Evolutionary conservation across 2,797 vertebrate species (phyloP).

Genomic region (Micrastur ruficollis): DNA sequence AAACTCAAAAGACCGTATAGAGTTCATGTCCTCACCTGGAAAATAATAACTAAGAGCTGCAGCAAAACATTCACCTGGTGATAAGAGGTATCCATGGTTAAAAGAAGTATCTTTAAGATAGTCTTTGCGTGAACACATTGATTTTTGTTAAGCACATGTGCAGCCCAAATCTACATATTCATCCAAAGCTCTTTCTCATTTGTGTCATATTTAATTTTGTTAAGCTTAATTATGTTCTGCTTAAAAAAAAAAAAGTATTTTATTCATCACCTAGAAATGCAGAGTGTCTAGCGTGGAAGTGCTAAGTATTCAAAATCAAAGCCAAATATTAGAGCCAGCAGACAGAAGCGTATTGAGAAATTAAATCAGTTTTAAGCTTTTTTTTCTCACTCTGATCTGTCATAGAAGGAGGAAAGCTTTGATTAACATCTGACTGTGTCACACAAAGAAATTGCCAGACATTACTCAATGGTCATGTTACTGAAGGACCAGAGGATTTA

Average conservation of each 20-base stretch:
- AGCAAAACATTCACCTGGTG: neutral
- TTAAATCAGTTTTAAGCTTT: slow-evolving; percentile 56
- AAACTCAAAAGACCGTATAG: neutral
- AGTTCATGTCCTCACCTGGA: neutral
- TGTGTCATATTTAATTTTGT: slow-evolving; percentile 51
- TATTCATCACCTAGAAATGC: slow-evolving; percentile 51
- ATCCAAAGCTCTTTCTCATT: slow-evolving; percentile 36
- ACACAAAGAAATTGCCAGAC: slow-evolving; percentile 17
- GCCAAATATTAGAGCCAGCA: slow-evolving; percentile 43
- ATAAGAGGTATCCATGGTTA: neutral
- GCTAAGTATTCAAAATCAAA: slow-evolving; percentile 53
- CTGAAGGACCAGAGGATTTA: neutral
- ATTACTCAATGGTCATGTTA: neutral
- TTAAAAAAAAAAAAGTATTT: slow-evolving; percentile 6
- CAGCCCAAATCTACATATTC: slow-evolving; percentile 15
- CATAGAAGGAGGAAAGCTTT: slow-evolving; percentile 26
- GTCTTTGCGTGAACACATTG: neutral
- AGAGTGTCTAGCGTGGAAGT: neutral
- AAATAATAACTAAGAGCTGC: neutral
- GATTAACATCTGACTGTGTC: slow-evolving; percentile 37
- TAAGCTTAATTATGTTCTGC: slow-evolving; percentile 48
- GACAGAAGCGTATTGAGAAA: slow-evolving; percentile 56
- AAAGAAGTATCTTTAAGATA: neutral
- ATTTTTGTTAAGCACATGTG: slow-evolving; percentile 1
- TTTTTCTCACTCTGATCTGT: slow-evolving; percentile 44